Evolutionary conservation across 2,113 vertebrate species (phyloP), one percentile per base, ranked within the genome.

Genomic region (Mesitornis unicolor): DNA sequence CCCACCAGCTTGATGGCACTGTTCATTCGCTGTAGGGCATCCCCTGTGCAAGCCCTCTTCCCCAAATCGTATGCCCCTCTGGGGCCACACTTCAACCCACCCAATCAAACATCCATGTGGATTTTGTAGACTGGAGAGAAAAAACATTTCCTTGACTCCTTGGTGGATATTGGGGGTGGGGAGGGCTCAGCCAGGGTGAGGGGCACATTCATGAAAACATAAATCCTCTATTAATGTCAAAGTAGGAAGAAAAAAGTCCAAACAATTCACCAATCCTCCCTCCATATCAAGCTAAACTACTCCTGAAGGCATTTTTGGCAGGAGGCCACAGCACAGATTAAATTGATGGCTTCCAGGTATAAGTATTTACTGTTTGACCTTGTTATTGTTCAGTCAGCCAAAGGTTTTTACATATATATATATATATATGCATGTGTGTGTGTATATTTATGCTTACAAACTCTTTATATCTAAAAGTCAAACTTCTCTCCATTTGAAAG

Each of bases 301-400:
- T 92, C 56, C 90, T 77, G 84, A 84, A 92, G 70, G 90, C 67
- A 42, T 63, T 89, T 90, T 70, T 97, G 94, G 87, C 87, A 71
- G 78, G 68, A 90, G 42, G 87, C 93, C 96, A 87, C 47, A 64
- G 54, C 77, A 51, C 57, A 43, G 73, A 90, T 95, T 82, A 84
- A 42, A 73, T 16, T 92, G 92, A 86, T 91, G 73, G 73, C 95
- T 96, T 87, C 84, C 61, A 96, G 95, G 65, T 79, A 90, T 88
- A 93, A 95, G 95, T 95, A 95, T 91, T 96, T 93, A 70, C 68
- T 28, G 33, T 79, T 93, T 96, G 94, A 95, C 96, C 90, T 97
- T 95, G 92, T 84, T 94, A 86, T 45, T 96, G 59, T 84, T 96
- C 87, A 82, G 92, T 87, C 92, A 95, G 75, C 42, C 81, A 84